These are phyloP conservation scores for Nomada fabriciana DNA, from an alignment of 2,888 invertebrate genomes.

Conservation along the genomic window DNA sequence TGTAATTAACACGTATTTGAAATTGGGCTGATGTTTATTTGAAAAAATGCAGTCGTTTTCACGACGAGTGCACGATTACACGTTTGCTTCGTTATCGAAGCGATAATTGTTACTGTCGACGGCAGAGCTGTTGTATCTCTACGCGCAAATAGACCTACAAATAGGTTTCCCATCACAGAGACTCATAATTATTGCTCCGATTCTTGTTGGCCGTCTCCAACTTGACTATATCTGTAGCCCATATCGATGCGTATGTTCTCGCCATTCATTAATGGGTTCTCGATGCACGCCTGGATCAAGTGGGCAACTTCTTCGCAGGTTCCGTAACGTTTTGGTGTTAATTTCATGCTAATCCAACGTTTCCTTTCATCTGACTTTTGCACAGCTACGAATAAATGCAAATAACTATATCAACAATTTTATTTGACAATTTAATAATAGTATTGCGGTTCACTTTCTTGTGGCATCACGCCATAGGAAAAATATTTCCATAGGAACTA, in stretches of 20 bases:
- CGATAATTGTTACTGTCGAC: neutral
- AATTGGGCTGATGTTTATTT: neutral
- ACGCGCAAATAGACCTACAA: neutral
- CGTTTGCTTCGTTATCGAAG: neutral
- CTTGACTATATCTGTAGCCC: constrained; percentile 64
- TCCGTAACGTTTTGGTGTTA: constrained; percentile 65
- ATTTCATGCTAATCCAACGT: constrained; percentile 31
- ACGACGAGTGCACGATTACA: neutral
- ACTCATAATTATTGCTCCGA: neutral
- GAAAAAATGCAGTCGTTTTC: neutral
- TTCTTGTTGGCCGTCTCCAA: constrained; percentile 26
- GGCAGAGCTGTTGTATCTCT: no score
- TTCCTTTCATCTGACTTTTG: constrained; percentile 24
- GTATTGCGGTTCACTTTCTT: no score
- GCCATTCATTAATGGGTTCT: constrained; percentile 72
- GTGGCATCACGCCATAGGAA: no score
- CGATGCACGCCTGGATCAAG: constrained; percentile 68
- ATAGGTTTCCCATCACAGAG: neutral
- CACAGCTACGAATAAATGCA: constrained; percentile 2
- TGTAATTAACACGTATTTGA: neutral
- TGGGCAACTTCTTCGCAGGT: constrained; percentile 71
- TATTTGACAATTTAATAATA: no score
- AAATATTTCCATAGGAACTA: no score
- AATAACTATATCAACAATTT: neutral
- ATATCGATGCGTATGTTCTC: constrained; percentile 64